phyloP scores from a whole-genome alignment of 2,113 vertebrate genomes.

The Zosterops lateralis region DNA sequence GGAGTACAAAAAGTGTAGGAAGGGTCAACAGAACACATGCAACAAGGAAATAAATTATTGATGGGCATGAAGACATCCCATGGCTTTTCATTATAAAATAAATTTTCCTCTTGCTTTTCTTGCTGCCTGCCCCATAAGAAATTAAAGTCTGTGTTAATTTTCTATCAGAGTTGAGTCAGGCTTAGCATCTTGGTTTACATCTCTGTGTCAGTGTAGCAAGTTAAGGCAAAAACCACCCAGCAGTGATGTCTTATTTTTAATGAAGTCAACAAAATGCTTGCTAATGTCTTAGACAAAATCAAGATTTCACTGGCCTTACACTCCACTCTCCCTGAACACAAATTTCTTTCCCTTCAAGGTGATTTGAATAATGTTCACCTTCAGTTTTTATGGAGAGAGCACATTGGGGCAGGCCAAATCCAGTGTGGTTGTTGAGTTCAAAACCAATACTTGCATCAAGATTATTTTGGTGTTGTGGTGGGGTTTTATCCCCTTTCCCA shows the following conservation, averaged over 20 bases:
- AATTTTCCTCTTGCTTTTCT: neutral
- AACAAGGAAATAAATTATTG: neutral
- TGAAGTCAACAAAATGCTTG: neutral
- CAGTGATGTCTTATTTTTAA: neutral
- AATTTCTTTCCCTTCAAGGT: neutral
- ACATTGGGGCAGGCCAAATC: neutral
- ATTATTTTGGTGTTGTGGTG: neutral
- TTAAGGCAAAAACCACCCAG: neutral
- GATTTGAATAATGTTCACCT: neutral
- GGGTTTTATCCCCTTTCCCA: neutral
- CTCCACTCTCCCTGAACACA: neutral
- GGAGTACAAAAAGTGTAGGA: neutral
- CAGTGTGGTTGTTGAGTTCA: neutral
- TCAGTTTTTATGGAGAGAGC: neutral
- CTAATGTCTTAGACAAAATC: neutral
- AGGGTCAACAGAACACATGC: neutral
- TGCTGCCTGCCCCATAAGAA: neutral
- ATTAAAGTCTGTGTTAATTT: neutral
- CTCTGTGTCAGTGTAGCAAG: neutral
- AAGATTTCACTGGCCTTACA: neutral
- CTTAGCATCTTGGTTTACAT: neutral
- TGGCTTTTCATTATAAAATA: neutral
- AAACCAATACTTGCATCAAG: neutral
- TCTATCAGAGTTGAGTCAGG: neutral
- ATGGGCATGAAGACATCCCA: neutral